Evolutionary conservation across 2,888 invertebrate species (phyloP), one percentile per base, ranked within the genome.

Genomic region (Drosophila barbarae): DNA sequence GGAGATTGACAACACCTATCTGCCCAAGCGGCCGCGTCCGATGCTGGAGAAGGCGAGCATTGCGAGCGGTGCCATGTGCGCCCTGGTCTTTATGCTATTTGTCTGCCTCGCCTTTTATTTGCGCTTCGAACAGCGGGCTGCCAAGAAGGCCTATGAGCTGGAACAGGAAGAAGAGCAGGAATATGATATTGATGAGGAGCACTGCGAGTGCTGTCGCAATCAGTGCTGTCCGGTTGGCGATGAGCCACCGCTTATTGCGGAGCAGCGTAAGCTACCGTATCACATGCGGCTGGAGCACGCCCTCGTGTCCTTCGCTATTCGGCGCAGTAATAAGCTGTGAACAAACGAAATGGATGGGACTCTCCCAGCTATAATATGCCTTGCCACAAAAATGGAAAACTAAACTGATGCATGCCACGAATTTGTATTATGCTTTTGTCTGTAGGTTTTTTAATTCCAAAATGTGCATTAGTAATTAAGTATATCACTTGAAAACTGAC

Each of bases 1-100:
- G 92, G 97, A 97, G 92, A 92, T 97, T 90, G 97, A 97, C 91
- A 96, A 96, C 90, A 96, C 97, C 90, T 97, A 97, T 92, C 93
- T 96, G 91, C 89, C 90, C 66, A 88, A 88, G 77, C 92, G 94
- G 88, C 93, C 93, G 87, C 92, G 93, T 85, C 93, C 93, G 77
- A 93, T 95, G 93, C 90, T 95, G 86, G 94, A 95, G 90, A 94
- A 93, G 84, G 95, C 95, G 73, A 94, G 94, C 89, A 94, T 95
- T 90, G 95, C 95, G 71, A 94, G 94, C 84, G 94, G 94, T 77
- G 94, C 94, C 75, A 93, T 93, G 77, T 91, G 92, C 79, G 92
- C 92, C 41, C 90, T 92, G 63, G 90, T 92, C 76, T 90, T 92
- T 73, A 91, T 92, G 80, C 89, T 92, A 64, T 91, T 92, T 72